Percentiles rank a stretch among this genome's conserved stretches.
phyloP scores from a whole-genome alignment of 2,113 vertebrate species.

The Podarcis cretensis region DNA sequence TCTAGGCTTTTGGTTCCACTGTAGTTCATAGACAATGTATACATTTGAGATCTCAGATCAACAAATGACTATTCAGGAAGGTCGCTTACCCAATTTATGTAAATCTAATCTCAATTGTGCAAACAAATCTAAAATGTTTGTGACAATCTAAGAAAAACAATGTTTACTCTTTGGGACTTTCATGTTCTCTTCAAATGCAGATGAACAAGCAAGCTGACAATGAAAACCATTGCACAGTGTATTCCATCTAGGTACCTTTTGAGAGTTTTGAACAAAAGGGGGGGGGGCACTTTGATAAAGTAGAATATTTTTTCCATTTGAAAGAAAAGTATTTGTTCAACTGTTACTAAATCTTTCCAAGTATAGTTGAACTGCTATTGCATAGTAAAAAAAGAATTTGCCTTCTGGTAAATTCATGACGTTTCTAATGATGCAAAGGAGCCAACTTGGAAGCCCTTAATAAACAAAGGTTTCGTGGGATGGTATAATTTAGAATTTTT shows the following conservation, averaged over 20 bases:
- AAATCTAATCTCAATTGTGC: slow-evolving; percentile 28
- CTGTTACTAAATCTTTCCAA: neutral
- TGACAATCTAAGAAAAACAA: neutral
- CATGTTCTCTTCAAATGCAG: slow-evolving; percentile 17
- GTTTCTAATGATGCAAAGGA: slow-evolving; percentile 7
- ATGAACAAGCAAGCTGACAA: slow-evolving; percentile 10
- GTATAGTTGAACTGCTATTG: neutral
- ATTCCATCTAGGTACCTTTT: neutral
- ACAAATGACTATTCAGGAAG: neutral
- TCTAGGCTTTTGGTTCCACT: too few species aligned
- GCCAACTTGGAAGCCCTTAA: slow-evolving; percentile 10
- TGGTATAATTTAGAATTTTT: slow-evolving; percentile 44
- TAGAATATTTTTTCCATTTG: neutral
- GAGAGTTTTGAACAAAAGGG: neutral
- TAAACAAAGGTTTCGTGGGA: slow-evolving; percentile 11
- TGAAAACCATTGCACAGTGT: slow-evolving; percentile 28
- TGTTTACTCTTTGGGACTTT: neutral
- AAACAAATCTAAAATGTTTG: neutral
- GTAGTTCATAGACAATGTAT: neutral
- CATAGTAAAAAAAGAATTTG: slow-evolving; percentile 7
- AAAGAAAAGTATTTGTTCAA: neutral
- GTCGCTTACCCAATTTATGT: neutral
- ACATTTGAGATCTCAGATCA: neutral
- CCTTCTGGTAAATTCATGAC: slow-evolving; percentile 14
- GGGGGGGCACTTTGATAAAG: neutral